Evolutionary conservation across 2,797 vertebrate genomes (phyloP), one percentile per base, ranked within the genome.

Genomic region (Chrosomus eos): DNA sequence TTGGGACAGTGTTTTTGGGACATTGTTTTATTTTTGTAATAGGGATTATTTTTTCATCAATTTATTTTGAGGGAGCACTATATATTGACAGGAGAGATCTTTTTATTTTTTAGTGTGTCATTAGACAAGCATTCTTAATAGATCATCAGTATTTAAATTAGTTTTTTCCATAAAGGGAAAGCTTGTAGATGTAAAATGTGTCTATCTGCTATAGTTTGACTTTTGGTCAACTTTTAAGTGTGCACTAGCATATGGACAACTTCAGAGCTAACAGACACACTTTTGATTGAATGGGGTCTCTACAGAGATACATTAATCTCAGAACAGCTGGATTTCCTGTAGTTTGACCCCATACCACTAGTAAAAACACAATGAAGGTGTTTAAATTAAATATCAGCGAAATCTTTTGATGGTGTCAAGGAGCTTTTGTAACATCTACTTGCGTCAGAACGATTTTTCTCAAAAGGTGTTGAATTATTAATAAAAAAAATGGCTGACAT

Each of bases 271-370:
- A 60, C 26, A 93, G 55, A 5, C 38, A 43, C 16, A 21, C 2
- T 31, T 78, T 19, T 0, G 33, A 28, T 77, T 78, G 45, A 16
- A 19, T 66, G 10, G 14, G 40, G 10, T 79, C n/a, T 79, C 19
- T 28, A 4, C 88, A 91, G 93, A 93, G 93, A 93, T 94, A 95
- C 92, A 94, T 94, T 95, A 94, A 90, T 90, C 93, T 89, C 90
- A 91, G 92, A 92, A 93, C 89, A 85, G 90, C 90, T 90, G 88
- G 87, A 92, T 93, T 92, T 94, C 91, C 92, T 92, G 86, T n/a
- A 60, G 88, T 71, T 86, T 43, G 48, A 71, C 66, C n/a, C 21
- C 14, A 81, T 33, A 71, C 79, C 51, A 38, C n/a, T 43, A 58
- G 26, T 64, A 51, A 82, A 81, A 74, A 45, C 60, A 83, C 73